A percentile compares a stretch with the other conserved stretches of the same genome.
Evolutionary conservation across 2,113 vertebrate species (phyloP).

Genomic region (Piprites chloris): DNA sequence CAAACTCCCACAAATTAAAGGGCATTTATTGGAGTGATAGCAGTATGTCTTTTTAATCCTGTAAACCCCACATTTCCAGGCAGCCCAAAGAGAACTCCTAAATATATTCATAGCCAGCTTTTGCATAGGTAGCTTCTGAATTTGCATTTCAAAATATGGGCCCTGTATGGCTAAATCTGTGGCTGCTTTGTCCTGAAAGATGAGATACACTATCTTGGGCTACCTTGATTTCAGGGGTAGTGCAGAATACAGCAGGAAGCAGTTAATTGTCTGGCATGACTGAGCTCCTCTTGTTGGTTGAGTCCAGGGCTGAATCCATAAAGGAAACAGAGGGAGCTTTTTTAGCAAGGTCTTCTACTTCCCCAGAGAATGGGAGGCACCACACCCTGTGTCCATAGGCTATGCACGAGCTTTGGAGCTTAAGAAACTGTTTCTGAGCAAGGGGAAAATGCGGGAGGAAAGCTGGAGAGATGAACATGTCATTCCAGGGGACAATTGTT

Average conservation of each 20-base stretch:
- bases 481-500: not conserved
- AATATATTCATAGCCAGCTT: not conserved
- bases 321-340: not conserved
- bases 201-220: not conserved
- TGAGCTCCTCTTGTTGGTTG: not conserved
- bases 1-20: not conserved
- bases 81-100: not conserved
- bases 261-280: not conserved
- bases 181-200: not conserved
- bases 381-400: not conserved
- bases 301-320: not conserved
- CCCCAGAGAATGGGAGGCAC: not conserved
- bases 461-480: not conserved
- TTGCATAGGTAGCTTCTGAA: constrained; percentile 37
- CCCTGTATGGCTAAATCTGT: not conserved
- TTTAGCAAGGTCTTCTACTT: not conserved
- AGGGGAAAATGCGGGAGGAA: not conserved
- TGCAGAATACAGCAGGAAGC: not conserved
- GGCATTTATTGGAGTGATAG: not conserved
- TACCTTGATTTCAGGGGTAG: constrained; percentile 6
- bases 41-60: not conserved
- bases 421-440: not conserved
- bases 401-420: not conserved
- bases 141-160: constrained; percentile 39
- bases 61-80: not conserved